A percentile compares a stretch with the other conserved stretches of the same genome.
These are phyloP conservation scores for Scaptomyza hsui DNA, from an alignment of 1,140 invertebrate species.

Conservation along the genomic window DNA sequence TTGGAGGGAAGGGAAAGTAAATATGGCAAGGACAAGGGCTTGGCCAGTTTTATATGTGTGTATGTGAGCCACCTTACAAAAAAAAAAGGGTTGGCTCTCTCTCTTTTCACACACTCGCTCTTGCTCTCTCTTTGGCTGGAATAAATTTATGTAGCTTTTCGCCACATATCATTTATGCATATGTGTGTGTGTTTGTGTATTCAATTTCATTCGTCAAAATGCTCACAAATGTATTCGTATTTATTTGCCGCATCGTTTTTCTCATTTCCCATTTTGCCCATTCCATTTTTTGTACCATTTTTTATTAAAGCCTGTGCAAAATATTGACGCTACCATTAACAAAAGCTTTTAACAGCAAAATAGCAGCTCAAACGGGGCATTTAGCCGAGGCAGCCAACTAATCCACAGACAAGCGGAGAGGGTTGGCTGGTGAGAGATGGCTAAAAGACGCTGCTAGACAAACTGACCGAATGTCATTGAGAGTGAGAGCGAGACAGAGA, in stretches of 20 bases:
- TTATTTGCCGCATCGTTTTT: slow-evolving; percentile 49
- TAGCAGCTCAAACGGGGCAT: slow-evolving; percentile 57
- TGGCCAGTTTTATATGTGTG: slow-evolving; percentile 6
- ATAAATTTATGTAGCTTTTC: slow-evolving; percentile 72
- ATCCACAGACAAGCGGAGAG: background rate
- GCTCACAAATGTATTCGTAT: slow-evolving; percentile 57
- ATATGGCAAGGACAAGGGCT: background rate
- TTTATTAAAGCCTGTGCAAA: slow-evolving; percentile 61
- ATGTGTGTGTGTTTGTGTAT: slow-evolving; percentile 35
- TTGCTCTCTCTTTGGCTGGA: slow-evolving; percentile 25
- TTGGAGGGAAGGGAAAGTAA: background rate
- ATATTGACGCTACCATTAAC: slow-evolving; percentile 76
- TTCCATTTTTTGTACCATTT: slow-evolving; percentile 25
- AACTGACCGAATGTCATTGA: slow-evolving; percentile 41
- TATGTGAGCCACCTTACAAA: too few relatives aligned
- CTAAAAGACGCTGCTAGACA: slow-evolving; percentile 4
- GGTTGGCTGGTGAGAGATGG: background rate
- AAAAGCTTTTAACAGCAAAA: slow-evolving; percentile 77
- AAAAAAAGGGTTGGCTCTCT: slow-evolving; percentile 53
- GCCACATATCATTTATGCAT: slow-evolving; percentile 30
- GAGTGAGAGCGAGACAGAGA: slow-evolving; percentile 19
- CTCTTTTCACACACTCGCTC: too few relatives aligned
- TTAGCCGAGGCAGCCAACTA: slow-evolving; percentile 23
- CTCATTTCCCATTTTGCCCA: slow-evolving; percentile 25
- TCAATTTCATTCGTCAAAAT: slow-evolving; percentile 71